Percentiles rank a stretch among this genome's conserved stretches.
Evolutionary conservation across 2,113 vertebrate genomes (phyloP).

Genomic region (Hippopotamus amphibius): DNA sequence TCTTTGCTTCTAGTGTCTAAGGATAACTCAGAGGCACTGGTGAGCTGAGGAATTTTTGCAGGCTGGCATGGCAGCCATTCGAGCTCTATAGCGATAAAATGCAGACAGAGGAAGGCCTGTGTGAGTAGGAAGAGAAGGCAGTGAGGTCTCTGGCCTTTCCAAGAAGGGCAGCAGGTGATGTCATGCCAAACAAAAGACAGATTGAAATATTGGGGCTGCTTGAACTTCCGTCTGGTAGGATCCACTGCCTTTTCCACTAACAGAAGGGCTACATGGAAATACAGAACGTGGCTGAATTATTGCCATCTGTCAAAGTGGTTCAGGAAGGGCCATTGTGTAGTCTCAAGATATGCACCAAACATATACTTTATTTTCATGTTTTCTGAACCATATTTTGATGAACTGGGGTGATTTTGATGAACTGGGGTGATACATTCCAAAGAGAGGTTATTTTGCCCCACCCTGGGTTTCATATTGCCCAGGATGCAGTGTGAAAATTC

Average conservation of each 20-base stretch:
- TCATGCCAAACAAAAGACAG: not conserved
- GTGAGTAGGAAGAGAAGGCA: not conserved
- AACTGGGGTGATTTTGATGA: not conserved
- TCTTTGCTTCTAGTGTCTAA: not conserved
- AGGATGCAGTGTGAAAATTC: not conserved
- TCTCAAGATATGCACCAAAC: not conserved
- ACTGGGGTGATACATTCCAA: not conserved
- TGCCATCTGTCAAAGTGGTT: not conserved
- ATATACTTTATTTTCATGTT: not conserved
- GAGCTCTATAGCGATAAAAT: not conserved
- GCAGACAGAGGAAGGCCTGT: not conserved
- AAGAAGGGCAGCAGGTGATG: not conserved
- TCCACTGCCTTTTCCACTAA: not conserved
- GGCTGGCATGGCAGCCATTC: not conserved
- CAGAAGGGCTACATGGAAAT: not conserved
- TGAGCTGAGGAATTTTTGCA: not conserved
- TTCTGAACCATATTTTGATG: not conserved
- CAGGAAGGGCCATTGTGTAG: not conserved
- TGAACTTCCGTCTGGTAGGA: not conserved
- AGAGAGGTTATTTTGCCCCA: not conserved
- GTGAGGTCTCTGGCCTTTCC: not conserved
- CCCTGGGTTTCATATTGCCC: not conserved
- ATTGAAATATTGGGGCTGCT: not conserved
- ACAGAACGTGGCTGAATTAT: rapidly evolving
- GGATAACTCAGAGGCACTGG: not conserved